These are phyloP conservation scores for Lottia scabra DNA, from an alignment of 2,888 invertebrate species.

Conservation along the genomic window DNA sequence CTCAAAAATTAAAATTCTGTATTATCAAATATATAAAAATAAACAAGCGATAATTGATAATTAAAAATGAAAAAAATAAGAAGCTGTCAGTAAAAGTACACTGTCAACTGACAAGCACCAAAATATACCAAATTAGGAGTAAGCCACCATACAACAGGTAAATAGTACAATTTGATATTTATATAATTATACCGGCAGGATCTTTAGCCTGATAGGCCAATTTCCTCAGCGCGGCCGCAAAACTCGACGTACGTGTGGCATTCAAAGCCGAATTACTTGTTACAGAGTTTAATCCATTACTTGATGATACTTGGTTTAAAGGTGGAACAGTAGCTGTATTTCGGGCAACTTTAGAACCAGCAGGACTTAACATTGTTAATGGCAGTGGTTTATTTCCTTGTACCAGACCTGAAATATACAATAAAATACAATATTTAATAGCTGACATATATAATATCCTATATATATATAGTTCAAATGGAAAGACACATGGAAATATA, in stretches of 20 bases:
- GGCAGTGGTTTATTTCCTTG: slow-evolving; percentile 63
- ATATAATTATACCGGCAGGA: slow-evolving; percentile 35
- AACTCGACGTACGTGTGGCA: slow-evolving; percentile 74
- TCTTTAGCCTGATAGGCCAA: slow-evolving; percentile 88
- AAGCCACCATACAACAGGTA: slow-evolving; percentile 8
- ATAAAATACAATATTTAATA: no score
- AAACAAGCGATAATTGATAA: neutral
- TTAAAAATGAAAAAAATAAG: slow-evolving; percentile 5
- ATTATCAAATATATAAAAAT: slow-evolving; percentile 1
- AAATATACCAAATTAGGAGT: neutral
- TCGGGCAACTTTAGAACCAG: slow-evolving; percentile 51
- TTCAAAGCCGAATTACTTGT: slow-evolving; percentile 56
- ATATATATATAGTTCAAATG: no score
- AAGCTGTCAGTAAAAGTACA: slow-evolving; percentile 6
- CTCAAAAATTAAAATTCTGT: neutral
- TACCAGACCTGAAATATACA: slow-evolving; percentile 27
- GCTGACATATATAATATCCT: no score
- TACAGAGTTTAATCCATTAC: slow-evolving; percentile 49
- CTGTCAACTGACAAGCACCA: slow-evolving; percentile 5
- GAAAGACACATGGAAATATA: no score
- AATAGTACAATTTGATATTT: neutral
- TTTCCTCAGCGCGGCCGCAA: slow-evolving; percentile 90
- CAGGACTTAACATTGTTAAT: slow-evolving; percentile 59
- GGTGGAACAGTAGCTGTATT: slow-evolving; percentile 69
- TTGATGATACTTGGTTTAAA: slow-evolving; percentile 64